Conservation (phyloP, 1,140 invertebrate genomes). For the Lanistes nyassanus region DNA sequence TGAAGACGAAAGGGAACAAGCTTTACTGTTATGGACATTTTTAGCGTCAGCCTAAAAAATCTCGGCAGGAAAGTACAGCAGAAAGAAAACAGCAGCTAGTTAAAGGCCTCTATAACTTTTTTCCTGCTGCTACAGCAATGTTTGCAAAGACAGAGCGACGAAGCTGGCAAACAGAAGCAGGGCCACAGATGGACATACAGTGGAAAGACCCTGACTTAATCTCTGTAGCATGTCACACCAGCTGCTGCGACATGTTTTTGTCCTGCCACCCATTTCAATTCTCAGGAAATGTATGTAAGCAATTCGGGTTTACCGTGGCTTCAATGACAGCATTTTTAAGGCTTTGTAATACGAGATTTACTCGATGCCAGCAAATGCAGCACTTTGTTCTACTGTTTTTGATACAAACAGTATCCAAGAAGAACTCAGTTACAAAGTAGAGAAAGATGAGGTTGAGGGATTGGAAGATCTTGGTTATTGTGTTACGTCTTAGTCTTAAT, state of each 20-base stretch:
- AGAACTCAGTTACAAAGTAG: neutral
- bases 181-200: neutral
- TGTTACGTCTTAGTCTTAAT: neutral
- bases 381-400: neutral
- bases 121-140: too few species aligned
- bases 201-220: neutral
- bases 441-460: neutral
- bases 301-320: neutral
- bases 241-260: neutral
- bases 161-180: too few species aligned
- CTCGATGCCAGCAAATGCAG: neutral
- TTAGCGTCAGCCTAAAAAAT: too few species aligned
- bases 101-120: too few species aligned
- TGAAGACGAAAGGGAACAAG: too few species aligned
- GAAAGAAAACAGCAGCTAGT: too few species aligned
- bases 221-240: neutral
- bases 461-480: neutral
- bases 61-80: too few species aligned
- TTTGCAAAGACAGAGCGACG: too few species aligned
- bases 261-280: neutral
- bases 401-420: neutral
- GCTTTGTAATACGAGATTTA: neutral
- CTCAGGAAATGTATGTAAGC: neutral
- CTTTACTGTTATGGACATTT: too few species aligned
- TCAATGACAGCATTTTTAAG: neutral